Evolutionary conservation across 2,113 vertebrate species (phyloP), one percentile per base, ranked within the genome.

Genomic region (Nibea coibor): DNA sequence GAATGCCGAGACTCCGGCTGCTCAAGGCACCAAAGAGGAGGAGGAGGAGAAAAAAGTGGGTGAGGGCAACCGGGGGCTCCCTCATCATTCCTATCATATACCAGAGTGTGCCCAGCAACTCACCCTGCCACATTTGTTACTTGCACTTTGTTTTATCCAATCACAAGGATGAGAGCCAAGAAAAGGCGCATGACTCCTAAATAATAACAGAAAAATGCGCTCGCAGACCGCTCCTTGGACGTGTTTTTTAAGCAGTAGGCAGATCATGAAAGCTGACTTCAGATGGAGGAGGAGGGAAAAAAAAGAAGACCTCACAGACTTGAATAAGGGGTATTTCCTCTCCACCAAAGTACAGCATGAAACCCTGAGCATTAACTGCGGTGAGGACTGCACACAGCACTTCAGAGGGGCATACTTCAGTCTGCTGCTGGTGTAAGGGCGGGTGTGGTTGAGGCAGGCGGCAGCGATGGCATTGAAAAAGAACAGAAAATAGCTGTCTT

Each of bases 1-100:
- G 93, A 95, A 96, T 95, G 91, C 87, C 7, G 82, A 90, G 89
- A 90, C 90, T 92, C 79, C 75, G 53, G 81, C 89, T 61, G 88
- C 85, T 75, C 83, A 74, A 81, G 83, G 88, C 85, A 77, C 76
- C 71, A 10, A n/a, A 53, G 73, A 66, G 57, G 78, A 88, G 77
- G 81, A 88, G 77, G 81, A 67, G 72, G 72, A 26, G 24, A 20
- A 39, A 39, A 9, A 39, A 39, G 35, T 39, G 26, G 22, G 22
- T 1, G 50, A 81, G 65, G 73, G 61, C 16, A 3, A 19, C 16
- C 6, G 11, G 74, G 35, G 72, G 62, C 57, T 65, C 26, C 61
- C 42, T 62, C 71, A 67, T 67, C 28, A 35, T 48, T 72, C 56
- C 72, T 57, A 35, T 42, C 70, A 63, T 3, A 19, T 22, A 43